phyloP scores from a whole-genome alignment of 2,797 vertebrate species.

The Gallirallus australis region DNA sequence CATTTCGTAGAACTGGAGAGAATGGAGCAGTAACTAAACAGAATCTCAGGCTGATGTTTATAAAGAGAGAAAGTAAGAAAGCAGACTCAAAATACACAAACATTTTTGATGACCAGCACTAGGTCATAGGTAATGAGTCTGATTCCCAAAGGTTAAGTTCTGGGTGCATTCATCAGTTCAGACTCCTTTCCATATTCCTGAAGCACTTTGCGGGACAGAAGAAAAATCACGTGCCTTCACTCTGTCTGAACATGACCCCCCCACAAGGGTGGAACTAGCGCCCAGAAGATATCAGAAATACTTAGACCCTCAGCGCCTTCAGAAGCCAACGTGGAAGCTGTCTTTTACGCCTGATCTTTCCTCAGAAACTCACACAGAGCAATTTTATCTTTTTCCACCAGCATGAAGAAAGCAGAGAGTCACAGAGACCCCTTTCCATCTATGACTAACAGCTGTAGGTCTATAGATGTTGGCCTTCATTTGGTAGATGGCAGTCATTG shows the following conservation, averaged over 20 bases:
- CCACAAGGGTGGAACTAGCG: background rate
- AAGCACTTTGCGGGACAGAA: background rate
- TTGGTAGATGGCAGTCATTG: background rate
- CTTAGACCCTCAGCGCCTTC: conserved; percentile 24
- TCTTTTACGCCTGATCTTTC: background rate
- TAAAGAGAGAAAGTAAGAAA: background rate
- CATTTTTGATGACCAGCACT: background rate
- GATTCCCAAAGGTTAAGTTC: background rate
- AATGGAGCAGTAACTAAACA: background rate
- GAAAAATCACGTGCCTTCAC: background rate
- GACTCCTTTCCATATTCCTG: background rate
- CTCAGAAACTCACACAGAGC: conserved; percentile 39
- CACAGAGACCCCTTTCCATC: background rate
- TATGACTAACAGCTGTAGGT: background rate
- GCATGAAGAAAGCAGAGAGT: conserved; percentile 1
- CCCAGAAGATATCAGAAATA: conserved; percentile 46
- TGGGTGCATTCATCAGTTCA: background rate
- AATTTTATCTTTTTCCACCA: conserved; percentile 18
- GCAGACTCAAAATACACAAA: background rate
- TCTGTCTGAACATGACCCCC: background rate
- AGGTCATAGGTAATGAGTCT: background rate
- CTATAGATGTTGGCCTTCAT: conserved; percentile 9
- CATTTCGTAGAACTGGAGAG: background rate
- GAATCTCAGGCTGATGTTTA: background rate
- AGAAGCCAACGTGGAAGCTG: background rate